Conservation (phyloP, 2,888 invertebrate species). For the Heliconius charithonia region DNA sequence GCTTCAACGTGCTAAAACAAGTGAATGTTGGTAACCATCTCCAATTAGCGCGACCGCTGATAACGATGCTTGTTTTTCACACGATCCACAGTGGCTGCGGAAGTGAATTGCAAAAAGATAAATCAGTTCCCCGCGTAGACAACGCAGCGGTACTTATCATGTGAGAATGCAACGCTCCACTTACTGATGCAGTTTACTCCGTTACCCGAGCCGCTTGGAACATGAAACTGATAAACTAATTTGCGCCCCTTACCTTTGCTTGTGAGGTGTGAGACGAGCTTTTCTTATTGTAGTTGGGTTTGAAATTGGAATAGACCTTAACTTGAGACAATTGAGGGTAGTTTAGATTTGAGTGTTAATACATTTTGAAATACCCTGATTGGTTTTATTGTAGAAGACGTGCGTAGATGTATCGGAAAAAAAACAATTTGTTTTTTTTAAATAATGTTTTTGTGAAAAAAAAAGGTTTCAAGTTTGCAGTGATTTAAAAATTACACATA, state of each 20-base stretch:
- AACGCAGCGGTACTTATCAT: conserved; percentile 65
- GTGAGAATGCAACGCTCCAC: conserved; percentile 79
- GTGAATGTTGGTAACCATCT: conserved; percentile 38
- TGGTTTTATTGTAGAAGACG: background rate
- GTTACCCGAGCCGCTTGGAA: conserved; percentile 58
- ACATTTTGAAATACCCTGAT: background rate
- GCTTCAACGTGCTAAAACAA: conserved; percentile 22
- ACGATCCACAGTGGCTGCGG: conserved; percentile 59
- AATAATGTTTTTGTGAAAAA: no score
- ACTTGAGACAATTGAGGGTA: background rate
- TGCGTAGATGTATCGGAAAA: background rate
- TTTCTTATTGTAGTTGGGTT: background rate
- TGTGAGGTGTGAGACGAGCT: background rate
- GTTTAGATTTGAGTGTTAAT: background rate
- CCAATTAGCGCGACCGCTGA: conserved; percentile 42
- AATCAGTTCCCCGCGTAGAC: conserved; percentile 65
- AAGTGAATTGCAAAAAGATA: conserved; percentile 68
- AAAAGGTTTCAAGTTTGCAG: background rate
- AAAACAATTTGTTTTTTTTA: no score
- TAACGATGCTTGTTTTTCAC: conserved; percentile 51
- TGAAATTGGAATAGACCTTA: background rate
- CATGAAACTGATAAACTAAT: conserved; percentile 46
- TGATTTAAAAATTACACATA: background rate
- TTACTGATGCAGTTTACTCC: conserved; percentile 61
- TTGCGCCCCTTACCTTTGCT: conserved; percentile 52